These are phyloP conservation scores for Chrysopilus asiliformis DNA, from an alignment of 2,888 invertebrate species.

Conservation along the genomic window DNA sequence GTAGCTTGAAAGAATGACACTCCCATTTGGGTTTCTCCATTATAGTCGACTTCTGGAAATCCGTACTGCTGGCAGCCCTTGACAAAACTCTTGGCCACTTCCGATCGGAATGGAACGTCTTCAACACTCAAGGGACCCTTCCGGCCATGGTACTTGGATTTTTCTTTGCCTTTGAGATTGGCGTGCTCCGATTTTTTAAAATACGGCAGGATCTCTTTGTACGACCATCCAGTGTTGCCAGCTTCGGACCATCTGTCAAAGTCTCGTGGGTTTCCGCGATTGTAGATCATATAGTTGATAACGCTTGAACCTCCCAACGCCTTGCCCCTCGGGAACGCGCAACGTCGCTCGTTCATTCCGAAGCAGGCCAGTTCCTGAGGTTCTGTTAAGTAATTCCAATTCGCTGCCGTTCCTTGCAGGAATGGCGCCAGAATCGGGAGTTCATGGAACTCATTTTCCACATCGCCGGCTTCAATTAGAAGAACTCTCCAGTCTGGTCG, in stretches of 20 bases:
- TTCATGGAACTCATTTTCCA: conserved; percentile 25
- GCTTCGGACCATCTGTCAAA: conserved; percentile 50
- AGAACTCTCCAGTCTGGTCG: conserved; percentile 31
- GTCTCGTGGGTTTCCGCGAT: conserved; percentile 52
- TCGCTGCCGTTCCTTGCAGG: conserved; percentile 34
- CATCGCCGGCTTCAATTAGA: conserved; percentile 35
- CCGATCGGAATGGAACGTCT: conserved; percentile 40
- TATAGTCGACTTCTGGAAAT: conserved; percentile 51
- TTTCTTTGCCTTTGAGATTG: conserved; percentile 35
- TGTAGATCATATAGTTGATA: conserved; percentile 51
- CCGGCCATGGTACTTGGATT: conserved; percentile 39
- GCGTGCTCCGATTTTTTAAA: conserved; percentile 45
- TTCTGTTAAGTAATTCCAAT: conserved; percentile 54
- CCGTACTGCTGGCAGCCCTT: conserved; percentile 48
- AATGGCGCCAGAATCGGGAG: conserved; percentile 18
- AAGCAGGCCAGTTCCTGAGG: conserved; percentile 45
- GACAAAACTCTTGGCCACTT: conserved; percentile 40
- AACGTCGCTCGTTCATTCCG: conserved; percentile 31
- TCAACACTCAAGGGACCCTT: conserved; percentile 46
- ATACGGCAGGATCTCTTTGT: conserved; percentile 42
- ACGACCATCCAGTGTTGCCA: conserved; percentile 59
- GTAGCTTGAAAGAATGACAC: conserved; percentile 49
- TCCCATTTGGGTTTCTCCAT: conserved; percentile 44
- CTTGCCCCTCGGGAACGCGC: conserved; percentile 40
- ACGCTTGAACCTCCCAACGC: conserved; percentile 42